Evolutionary conservation across 2,113 vertebrate species (phyloP), one percentile per base, ranked within the genome.

Genomic region (Cynopterus brachyotis): DNA sequence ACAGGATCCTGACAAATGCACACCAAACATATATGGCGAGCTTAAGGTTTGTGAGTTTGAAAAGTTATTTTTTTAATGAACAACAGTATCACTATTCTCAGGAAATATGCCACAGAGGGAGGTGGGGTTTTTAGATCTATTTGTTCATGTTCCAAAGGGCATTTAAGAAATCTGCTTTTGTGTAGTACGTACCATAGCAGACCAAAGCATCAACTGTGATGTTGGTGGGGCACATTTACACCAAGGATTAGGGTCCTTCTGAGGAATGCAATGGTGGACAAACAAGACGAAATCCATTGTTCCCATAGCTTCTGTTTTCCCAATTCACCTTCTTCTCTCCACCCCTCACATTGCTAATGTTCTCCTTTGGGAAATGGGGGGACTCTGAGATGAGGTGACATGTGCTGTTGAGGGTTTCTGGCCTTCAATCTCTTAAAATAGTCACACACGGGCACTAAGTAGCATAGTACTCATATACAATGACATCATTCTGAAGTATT

Each of bases 161-260:
- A 70, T 94, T 75, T 97, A 93, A 95, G 97, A 97, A 98, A 97
- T 93, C 89, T 35, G 79, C 69, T 87, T 97, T 98, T 93, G 79
- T 92, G 70, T 57, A 69, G 62, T 67, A 62, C 76, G 1, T 32
- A 83, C 35, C 75, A 47, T 3, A 81, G 91, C 62, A 92, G 87
- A 95, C n/a, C 88, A 95, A 84, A 91, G 83, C 42, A 95, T 87
- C 96, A 90, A 50, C 91, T 5, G 89, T 53, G 90, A 80, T 59
- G 97, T 95, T 88, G 62, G 76, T 20, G 55, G 42, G 8, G 79
- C 79, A 70, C 10, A 2, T 97, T 97, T 93, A 76, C 69, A 57
- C 26, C 78, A 45, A 73, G 59, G 78, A 97, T 97, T 79, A 53
- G 1, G 30, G 9, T 40, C n/a, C 57, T 60, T 94, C 81, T 42